These are phyloP conservation scores for Upupa epops DNA, from an alignment of 2,113 vertebrate genomes.

Conservation along the genomic window DNA sequence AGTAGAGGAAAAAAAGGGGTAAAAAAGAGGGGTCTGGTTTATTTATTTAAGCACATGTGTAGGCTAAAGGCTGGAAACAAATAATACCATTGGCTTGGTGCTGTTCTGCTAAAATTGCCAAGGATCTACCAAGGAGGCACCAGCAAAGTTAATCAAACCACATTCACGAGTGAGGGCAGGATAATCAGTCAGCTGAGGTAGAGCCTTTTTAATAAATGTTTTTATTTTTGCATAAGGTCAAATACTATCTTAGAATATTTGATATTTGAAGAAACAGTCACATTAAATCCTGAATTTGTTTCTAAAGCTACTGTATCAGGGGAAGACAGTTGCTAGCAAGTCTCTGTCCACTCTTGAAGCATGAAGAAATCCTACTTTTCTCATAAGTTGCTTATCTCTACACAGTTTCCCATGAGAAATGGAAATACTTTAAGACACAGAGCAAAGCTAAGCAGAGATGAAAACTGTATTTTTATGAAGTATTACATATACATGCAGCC, in stretches of 20 bases:
- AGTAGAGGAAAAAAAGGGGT: neutral
- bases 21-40: neutral
- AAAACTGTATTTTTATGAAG: neutral
- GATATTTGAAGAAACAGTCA: neutral
- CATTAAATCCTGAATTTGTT: neutral
- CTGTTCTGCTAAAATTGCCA: neutral
- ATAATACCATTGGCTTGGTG: neutral
- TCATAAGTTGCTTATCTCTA: neutral
- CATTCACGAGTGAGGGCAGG: neutral
- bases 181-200: neutral
- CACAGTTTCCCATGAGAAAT: neutral
- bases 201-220: neutral
- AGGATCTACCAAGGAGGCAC: neutral
- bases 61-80: neutral
- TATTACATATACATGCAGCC: neutral
- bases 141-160: neutral
- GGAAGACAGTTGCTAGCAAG: neutral
- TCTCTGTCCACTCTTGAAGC: neutral
- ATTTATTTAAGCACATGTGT: neutral
- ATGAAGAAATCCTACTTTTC: neutral
- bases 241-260: neutral
- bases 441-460: neutral
- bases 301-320: neutral
- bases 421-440: neutral
- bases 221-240: neutral